Percentiles rank a stretch among this genome's conserved stretches.
Conservation (phyloP, 2,113 vertebrate genomes). For the Cyprinodon variegatus region DNA sequence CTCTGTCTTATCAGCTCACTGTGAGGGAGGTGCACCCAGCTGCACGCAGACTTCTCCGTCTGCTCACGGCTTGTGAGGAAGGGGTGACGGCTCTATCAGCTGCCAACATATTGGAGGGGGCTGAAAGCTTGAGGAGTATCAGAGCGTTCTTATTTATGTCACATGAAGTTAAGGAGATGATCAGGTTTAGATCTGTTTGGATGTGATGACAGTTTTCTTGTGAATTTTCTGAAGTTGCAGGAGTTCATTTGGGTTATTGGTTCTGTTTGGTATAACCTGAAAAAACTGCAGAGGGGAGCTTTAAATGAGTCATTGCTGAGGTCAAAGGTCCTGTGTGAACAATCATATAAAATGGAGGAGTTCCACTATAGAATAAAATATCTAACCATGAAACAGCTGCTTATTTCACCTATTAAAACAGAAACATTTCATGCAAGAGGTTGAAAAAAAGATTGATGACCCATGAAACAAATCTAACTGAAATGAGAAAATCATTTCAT, state of each 20-base stretch:
- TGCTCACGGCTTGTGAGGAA: neutral
- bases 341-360: neutral
- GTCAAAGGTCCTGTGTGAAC: neutral
- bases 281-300: neutral
- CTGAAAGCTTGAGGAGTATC: neutral
- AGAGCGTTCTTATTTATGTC: neutral
- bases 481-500: too few species aligned
- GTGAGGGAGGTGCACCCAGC: constrained; percentile 28
- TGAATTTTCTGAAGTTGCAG: neutral
- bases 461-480: too few species aligned
- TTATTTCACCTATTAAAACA: neutral
- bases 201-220: neutral
- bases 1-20: constrained; percentile 45
- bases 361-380: neutral
- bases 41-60: constrained; percentile 21
- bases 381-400: neutral
- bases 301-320: neutral
- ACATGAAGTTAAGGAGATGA: neutral
- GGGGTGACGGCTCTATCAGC: constrained; percentile 45
- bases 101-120: constrained; percentile 37
- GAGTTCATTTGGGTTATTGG: neutral
- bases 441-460: too few species aligned
- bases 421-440: neutral
- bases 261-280: neutral
- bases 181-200: neutral